Evolutionary conservation across 2,888 invertebrate species (phyloP).

Genomic region (Erebia ligea): DNA sequence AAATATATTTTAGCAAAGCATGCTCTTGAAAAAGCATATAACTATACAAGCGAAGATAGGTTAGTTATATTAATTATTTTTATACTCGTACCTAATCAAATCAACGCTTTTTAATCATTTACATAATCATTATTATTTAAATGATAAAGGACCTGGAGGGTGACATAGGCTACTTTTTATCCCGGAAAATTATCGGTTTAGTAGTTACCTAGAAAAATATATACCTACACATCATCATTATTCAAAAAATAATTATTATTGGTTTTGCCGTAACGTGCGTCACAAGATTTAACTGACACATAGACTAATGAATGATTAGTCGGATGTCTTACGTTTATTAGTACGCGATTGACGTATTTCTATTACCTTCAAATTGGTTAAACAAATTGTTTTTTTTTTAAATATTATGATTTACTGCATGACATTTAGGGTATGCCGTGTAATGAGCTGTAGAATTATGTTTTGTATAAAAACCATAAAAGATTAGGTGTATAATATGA

Average conservation of each 20-base stretch:
- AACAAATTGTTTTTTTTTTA: background rate
- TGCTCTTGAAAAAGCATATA: too few species aligned
- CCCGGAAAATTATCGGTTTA: too few species aligned
- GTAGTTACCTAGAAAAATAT: too few species aligned
- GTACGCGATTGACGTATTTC: conserved; percentile 8
- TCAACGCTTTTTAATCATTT: too few species aligned
- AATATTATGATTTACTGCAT: conserved; percentile 6
- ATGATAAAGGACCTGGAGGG: too few species aligned
- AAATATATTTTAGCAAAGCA: too few species aligned
- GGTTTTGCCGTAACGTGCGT: background rate
- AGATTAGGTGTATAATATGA: background rate
- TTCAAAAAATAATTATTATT: background rate
- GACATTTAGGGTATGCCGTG: background rate
- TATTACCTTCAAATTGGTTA: background rate
- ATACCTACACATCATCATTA: too few species aligned
- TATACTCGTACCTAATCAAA: too few species aligned
- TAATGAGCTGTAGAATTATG: background rate
- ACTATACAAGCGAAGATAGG: too few species aligned
- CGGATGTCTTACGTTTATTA: background rate
- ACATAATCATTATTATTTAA: too few species aligned
- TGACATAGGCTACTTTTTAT: too few species aligned
- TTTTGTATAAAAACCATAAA: background rate
- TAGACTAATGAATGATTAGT: background rate
- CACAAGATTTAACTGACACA: background rate
- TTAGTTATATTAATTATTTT: too few species aligned